phyloP scores from a whole-genome alignment of 2,888 invertebrate species.

The Drosophila tanythrix region DNA sequence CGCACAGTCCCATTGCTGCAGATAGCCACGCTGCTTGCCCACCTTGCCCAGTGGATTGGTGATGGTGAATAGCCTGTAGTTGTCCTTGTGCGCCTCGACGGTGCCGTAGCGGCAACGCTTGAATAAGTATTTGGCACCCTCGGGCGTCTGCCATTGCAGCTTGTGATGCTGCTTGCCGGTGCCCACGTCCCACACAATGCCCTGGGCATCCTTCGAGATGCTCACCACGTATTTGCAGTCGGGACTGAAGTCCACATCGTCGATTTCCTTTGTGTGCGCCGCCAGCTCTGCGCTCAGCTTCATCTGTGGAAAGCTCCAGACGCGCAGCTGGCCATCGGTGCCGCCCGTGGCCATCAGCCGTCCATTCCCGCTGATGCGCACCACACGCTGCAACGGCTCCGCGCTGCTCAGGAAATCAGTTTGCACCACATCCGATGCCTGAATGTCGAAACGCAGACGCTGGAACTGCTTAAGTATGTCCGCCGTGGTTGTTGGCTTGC shows the following conservation, averaged over 20 bases:
- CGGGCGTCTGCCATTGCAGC: slow-evolving; percentile 91
- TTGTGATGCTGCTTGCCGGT: slow-evolving; percentile 89
- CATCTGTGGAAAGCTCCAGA: slow-evolving; percentile 96
- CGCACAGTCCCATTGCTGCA: slow-evolving; percentile 92
- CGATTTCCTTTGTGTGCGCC: slow-evolving; percentile 95
- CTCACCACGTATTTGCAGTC: slow-evolving; percentile 91
- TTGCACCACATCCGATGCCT: slow-evolving; percentile 92
- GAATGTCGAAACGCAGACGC: slow-evolving; percentile 90
- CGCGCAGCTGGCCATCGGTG: slow-evolving; percentile 93
- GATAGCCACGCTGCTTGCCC: slow-evolving; percentile 89
- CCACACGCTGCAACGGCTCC: slow-evolving; percentile 95
- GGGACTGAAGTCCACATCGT: slow-evolving; percentile 96
- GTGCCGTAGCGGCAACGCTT: slow-evolving; percentile 92
- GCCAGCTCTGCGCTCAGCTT: slow-evolving; percentile 89
- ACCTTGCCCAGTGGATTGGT: slow-evolving; percentile 92
- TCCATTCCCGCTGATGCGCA: slow-evolving; percentile 91
- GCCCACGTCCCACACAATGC: slow-evolving; percentile 90
- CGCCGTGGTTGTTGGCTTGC: slow-evolving; percentile 35
- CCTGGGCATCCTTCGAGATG: slow-evolving; percentile 94
- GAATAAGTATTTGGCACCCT: slow-evolving; percentile 92
- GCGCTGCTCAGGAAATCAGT: slow-evolving; percentile 90
- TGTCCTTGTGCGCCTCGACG: slow-evolving; percentile 88
- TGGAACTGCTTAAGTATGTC: slow-evolving; percentile 84
- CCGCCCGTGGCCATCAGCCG: slow-evolving; percentile 96
- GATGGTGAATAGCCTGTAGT: slow-evolving; percentile 90